Evolutionary conservation across 1,140 invertebrate genomes (phyloP).

Genomic region (Drosophila neocordata): DNA sequence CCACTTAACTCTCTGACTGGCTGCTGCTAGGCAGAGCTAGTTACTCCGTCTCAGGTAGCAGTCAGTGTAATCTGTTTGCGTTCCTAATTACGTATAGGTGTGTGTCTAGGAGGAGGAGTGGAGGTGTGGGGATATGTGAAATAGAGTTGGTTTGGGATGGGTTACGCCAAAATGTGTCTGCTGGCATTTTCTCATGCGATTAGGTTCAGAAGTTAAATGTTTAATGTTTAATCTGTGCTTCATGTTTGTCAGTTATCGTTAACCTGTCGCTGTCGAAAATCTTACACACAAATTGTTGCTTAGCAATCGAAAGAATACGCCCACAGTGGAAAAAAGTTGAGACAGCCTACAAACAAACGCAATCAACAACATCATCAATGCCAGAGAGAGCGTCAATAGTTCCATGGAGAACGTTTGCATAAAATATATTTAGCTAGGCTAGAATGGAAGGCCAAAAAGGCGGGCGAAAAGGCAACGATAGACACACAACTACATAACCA

Average conservation of each 20-base stretch:
- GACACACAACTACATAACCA: background rate
- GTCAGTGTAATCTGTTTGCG: constrained; percentile 53
- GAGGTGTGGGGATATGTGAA: background rate
- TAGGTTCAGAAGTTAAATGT: constrained; percentile 47
- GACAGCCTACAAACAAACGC: constrained; percentile 42
- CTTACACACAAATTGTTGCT: constrained; percentile 50
- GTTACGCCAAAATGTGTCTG: constrained; percentile 12
- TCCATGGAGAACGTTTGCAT: constrained; percentile 13
- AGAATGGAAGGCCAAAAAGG: background rate
- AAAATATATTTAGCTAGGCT: constrained; percentile 22
- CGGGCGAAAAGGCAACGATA: background rate
- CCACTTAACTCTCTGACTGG: constrained; percentile 2
- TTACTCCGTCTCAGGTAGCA: constrained; percentile 11
- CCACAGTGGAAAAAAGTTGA: constrained; percentile 19
- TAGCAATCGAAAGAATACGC: constrained; percentile 31
- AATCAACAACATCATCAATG: constrained; percentile 62
- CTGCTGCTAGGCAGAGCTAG: background rate
- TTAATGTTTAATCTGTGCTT: constrained; percentile 54
- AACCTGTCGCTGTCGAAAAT: constrained; percentile 29
- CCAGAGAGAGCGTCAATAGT: constrained; percentile 48
- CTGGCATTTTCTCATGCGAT: constrained; percentile 43
- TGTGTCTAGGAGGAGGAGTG: background rate
- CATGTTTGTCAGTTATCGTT: constrained; percentile 65
- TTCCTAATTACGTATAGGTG: constrained; percentile 54
- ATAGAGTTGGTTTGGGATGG: background rate